Percentiles rank a stretch among this genome's conserved stretches.
phyloP scores from a whole-genome alignment of 1,140 invertebrate genomes.

The Trichoplusia ni region DNA sequence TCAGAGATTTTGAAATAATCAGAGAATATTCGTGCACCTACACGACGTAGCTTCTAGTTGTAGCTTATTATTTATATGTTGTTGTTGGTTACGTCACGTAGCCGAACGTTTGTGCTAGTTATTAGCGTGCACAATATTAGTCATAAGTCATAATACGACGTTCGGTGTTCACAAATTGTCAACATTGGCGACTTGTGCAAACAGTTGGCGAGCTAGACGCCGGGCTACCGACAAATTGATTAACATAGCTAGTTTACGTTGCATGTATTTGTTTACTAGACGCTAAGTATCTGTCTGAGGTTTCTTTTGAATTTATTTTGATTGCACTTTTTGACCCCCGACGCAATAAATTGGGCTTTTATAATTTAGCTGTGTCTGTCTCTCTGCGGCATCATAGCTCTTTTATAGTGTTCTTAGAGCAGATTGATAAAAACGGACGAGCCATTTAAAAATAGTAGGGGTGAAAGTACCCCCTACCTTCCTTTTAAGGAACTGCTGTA shows the following conservation, averaged over 20 bases:
- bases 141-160: constrained; percentile 12
- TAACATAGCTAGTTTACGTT: constrained; percentile 3
- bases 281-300: constrained; percentile 14
- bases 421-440: too few species aligned
- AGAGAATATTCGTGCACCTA: too few species aligned
- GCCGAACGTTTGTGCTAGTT: neutral
- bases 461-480: too few species aligned
- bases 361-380: too few species aligned
- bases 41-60: neutral
- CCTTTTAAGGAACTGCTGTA: too few species aligned
- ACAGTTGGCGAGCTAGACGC: constrained; percentile 10
- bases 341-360: too few species aligned
- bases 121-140: constrained; percentile 17
- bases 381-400: too few species aligned
- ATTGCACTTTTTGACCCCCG: too few species aligned
- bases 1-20: too few species aligned
- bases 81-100: neutral
- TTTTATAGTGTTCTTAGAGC: too few species aligned
- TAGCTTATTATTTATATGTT: neutral
- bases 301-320: constrained; percentile 1
- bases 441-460: too few species aligned
- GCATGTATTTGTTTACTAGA: constrained; percentile 9
- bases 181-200: constrained; percentile 18
- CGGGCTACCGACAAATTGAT: constrained; percentile 6
- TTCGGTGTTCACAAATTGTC: constrained; percentile 26